phyloP scores from a whole-genome alignment of 2,888 invertebrate genomes.

The Pheosia gnoma region DNA sequence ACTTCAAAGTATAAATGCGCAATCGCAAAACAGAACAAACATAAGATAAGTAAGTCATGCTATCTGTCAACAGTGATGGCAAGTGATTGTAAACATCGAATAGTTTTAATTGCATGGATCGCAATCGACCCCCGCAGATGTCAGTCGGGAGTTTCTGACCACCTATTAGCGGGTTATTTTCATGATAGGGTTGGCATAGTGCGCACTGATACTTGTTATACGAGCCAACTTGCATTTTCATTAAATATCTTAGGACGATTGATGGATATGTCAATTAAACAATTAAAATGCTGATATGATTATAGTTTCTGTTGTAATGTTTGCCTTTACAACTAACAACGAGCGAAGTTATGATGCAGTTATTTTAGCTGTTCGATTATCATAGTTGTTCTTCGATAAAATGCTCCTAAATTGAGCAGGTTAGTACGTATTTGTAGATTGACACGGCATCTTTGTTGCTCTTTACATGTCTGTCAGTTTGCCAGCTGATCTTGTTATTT shows the following conservation, averaged over 20 bases:
- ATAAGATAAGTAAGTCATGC: conserved; percentile 32
- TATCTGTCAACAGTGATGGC: conserved; percentile 42
- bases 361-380: not conserved
- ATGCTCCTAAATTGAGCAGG: too few relatives aligned
- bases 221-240: not conserved
- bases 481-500: too few relatives aligned
- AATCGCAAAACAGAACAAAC: conserved; percentile 34
- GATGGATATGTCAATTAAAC: not conserved
- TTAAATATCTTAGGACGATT: not conserved
- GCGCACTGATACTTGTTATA: not conserved
- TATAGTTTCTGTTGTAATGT: too few relatives aligned
- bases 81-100: conserved; percentile 30
- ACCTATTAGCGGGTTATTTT: conserved; percentile 15
- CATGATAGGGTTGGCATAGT: conserved; percentile 15
- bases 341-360: too few relatives aligned
- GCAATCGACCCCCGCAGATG: conserved; percentile 31
- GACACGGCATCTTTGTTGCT: too few relatives aligned
- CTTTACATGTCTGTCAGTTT: too few relatives aligned
- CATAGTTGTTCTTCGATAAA: not conserved
- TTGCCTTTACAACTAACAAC: too few relatives aligned
- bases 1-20: conserved; percentile 3
- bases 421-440: too few relatives aligned
- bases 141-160: conserved; percentile 18
- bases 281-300: not conserved
- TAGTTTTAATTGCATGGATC: conserved; percentile 34